These are phyloP conservation scores for Neopelma chrysocephalum DNA, from an alignment of 2,797 vertebrate genomes.

Conservation along the genomic window DNA sequence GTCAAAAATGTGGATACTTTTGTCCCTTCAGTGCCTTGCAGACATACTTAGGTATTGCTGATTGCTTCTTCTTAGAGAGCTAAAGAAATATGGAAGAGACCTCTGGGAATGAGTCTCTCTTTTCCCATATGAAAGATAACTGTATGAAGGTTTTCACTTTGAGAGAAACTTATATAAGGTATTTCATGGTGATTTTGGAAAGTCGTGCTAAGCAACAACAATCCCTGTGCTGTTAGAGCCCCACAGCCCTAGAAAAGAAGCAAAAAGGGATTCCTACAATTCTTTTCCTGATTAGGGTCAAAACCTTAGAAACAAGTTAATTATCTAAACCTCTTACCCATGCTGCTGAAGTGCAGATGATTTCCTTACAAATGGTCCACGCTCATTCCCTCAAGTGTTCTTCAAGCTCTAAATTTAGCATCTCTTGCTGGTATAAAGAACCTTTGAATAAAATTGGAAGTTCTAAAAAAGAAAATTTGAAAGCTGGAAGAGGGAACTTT, in stretches of 20 bases:
- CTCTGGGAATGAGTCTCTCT: neutral
- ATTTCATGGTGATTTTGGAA: neutral
- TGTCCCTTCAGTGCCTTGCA: neutral
- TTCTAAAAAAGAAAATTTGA: neutral
- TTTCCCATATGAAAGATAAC: neutral
- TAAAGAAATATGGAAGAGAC: neutral
- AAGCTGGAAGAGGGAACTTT: neutral
- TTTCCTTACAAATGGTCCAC: neutral
- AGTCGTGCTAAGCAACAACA: neutral
- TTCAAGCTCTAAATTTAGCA: neutral
- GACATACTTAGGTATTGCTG: neutral
- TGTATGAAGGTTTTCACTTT: neutral
- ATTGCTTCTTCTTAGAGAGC: neutral
- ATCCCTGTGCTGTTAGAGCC: neutral
- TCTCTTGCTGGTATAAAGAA: neutral
- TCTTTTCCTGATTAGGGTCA: neutral
- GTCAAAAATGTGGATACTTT: neutral
- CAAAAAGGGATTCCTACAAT: neutral
- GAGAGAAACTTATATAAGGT: neutral
- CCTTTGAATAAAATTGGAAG: neutral
- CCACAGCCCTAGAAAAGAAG: neutral
- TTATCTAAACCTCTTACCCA: conserved; percentile 7
- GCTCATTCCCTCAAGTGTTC: neutral
- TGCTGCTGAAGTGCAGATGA: neutral
- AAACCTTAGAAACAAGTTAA: conserved; percentile 1